These are phyloP conservation scores for Torymus texanus DNA, from an alignment of 2,888 invertebrate genomes.

Conservation along the genomic window DNA sequence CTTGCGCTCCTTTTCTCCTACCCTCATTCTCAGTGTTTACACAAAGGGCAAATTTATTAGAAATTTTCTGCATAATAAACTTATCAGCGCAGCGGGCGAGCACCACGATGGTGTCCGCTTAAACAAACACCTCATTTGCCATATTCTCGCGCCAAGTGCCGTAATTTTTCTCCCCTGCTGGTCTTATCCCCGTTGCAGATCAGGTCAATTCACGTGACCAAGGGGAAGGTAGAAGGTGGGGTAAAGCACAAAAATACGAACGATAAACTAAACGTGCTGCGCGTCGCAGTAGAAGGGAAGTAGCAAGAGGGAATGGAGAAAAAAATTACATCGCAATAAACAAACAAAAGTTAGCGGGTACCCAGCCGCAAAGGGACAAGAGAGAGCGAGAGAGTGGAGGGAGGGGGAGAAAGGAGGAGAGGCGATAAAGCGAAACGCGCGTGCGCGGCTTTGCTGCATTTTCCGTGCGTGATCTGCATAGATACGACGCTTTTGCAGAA, in stretches of 20 bases:
- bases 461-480: constrained; percentile 41
- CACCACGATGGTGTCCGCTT: neutral
- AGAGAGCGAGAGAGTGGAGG: neutral
- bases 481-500: constrained; percentile 25
- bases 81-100: constrained; percentile 3
- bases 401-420: neutral
- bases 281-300: neutral
- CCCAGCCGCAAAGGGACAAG: neutral
- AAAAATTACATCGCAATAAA: neutral
- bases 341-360: constrained; percentile 9
- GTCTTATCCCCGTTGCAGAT: too few species aligned
- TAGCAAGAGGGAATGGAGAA: neutral
- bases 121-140: constrained; percentile 30
- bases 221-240: too few species aligned
- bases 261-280: neutral
- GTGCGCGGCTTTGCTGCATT: neutral
- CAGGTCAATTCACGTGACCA: too few species aligned
- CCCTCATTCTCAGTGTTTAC: too few species aligned
- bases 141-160: constrained; percentile 16
- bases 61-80: constrained; percentile 32
- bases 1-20: too few species aligned
- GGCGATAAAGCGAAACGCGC: constrained; percentile 34
- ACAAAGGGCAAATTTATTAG: constrained; percentile 5
- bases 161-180: constrained; percentile 25
- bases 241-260: neutral